Evolutionary conservation across 2,797 vertebrate species (phyloP), one percentile per base, ranked within the genome.

Genomic region (Melanotaenia nigrans): DNA sequence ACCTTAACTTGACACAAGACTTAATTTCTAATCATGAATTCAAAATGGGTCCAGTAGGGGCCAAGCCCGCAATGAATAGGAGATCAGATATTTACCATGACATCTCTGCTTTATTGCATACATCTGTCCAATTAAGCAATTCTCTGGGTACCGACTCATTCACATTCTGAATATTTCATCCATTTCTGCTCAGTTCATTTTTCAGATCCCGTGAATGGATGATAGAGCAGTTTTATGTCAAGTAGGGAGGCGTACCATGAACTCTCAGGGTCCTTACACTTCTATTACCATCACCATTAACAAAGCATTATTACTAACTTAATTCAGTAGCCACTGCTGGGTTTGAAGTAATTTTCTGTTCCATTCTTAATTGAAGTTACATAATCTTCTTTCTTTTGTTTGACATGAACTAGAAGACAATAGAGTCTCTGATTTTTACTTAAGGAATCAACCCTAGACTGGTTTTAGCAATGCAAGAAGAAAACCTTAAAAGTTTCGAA

Each of bases 1-100:
- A 88, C 86, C 88, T 92, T 88, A 92, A 82, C 79, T 84, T 91
- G 79, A 90, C 89, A 85, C 78, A 0, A 76, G 82, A 61, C 85
- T 87, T 94, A 93, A 95, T 94, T 90, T 87, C 69, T 86, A 85
- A 93, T 94, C 83, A 93, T 74, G 57, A 67, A 94, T 95, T 94
- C 93, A 76, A 61, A 77, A 76, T 69, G 61, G 57, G 62, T 82
- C 63, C 65, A 60, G 80, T 49, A 66, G 56, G 58, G 74, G 79
- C 78, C 42, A 58, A 65, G 77, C 60, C 65, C 42, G 58, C 79
- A 49, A 49, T 77, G 89, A 94, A 93, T 92, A 84, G 86, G 61
- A 86, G 90, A 90, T 90, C 73, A 79, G 54, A 75, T 88, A 94
- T 94, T 93, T 93, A 92, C 86, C 82, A 75, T 81, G 75, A 76